These are phyloP conservation scores for Melanogrammus aeglefinus DNA, from an alignment of 2,797 vertebrate species.

Conservation along the genomic window DNA sequence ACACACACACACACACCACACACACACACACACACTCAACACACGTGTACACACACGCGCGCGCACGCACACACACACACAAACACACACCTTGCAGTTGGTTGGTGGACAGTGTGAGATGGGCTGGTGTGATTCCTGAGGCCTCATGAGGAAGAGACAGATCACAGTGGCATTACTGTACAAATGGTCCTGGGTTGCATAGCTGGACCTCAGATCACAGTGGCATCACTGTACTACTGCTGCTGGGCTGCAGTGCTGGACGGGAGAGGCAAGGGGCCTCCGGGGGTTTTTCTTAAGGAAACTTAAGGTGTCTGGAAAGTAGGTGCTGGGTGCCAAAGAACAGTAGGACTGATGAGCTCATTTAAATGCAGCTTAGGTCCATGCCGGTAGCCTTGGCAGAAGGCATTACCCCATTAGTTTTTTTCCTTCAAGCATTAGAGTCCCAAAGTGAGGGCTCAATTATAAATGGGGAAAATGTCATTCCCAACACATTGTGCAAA, in stretches of 20 bases:
- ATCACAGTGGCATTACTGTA: not conserved
- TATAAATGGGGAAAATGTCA: not conserved
- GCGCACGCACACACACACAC: too few species aligned
- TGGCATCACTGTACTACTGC: too few species aligned
- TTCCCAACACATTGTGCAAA: not conserved
- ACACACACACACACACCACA: not conserved
- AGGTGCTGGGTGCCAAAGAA: conserved; percentile 21
- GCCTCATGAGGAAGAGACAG: not conserved
- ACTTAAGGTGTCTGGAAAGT: conserved; percentile 28
- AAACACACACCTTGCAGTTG: not conserved
- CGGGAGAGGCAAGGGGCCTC: conserved; percentile 1
- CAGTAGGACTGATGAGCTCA: conserved; percentile 27
- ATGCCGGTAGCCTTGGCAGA: conserved; percentile 30
- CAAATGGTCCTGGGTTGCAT: not conserved
- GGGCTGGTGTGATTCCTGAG: not conserved
- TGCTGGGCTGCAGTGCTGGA: too few species aligned
- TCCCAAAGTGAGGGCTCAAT: conserved; percentile 6
- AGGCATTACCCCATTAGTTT: conserved; percentile 3
- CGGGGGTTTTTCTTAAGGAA: conserved; percentile 25
- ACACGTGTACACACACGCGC: too few species aligned
- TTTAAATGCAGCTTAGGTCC: conserved; percentile 22
- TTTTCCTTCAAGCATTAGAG: conserved; percentile 1
- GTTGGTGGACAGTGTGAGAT: not conserved
- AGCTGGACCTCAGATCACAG: not conserved
- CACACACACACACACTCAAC: too few species aligned